A percentile compares a stretch with the other conserved stretches of the same genome.
phyloP scores from a whole-genome alignment of 2,797 vertebrate genomes.

The Coregonus sp. region DNA sequence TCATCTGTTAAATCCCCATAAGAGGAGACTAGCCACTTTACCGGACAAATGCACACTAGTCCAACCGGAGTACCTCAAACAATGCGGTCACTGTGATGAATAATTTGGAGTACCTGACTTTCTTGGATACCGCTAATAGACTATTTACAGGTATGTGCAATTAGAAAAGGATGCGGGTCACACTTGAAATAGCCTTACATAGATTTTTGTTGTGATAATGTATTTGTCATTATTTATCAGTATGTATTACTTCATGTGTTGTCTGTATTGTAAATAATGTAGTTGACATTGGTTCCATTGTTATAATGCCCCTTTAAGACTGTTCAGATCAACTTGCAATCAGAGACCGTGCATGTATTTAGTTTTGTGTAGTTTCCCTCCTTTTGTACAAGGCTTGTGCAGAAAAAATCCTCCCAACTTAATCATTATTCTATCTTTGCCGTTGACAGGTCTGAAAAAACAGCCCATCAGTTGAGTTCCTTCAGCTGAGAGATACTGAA shows the following conservation, averaged over 20 bases:
- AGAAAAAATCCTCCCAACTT: no score
- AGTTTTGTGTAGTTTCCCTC: neutral
- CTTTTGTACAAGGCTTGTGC: no score
- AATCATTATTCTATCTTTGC: neutral
- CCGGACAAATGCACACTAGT: slow-evolving; percentile 18
- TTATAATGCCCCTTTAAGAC: neutral
- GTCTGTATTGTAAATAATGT: neutral
- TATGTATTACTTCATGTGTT: neutral
- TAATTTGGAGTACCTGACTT: slow-evolving; percentile 5
- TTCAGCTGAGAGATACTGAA: neutral
- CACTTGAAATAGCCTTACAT: neutral
- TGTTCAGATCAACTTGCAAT: no score
- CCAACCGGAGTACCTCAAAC: slow-evolving; percentile 12
- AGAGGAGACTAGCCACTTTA: slow-evolving; percentile 33
- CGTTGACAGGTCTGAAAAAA: neutral
- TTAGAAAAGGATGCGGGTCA: neutral
- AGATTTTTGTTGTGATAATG: neutral
- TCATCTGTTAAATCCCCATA: slow-evolving; percentile 53
- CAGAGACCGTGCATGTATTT: neutral
- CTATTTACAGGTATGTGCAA: neutral
- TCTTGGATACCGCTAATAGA: neutral
- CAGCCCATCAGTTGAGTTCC: neutral
- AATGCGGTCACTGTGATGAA: slow-evolving; percentile 2
- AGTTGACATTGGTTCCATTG: neutral
- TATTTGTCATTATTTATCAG: neutral